Base-by-base conservation (phyloP, 2,113 vertebrate species). In the Perccottus glenii region DNA sequence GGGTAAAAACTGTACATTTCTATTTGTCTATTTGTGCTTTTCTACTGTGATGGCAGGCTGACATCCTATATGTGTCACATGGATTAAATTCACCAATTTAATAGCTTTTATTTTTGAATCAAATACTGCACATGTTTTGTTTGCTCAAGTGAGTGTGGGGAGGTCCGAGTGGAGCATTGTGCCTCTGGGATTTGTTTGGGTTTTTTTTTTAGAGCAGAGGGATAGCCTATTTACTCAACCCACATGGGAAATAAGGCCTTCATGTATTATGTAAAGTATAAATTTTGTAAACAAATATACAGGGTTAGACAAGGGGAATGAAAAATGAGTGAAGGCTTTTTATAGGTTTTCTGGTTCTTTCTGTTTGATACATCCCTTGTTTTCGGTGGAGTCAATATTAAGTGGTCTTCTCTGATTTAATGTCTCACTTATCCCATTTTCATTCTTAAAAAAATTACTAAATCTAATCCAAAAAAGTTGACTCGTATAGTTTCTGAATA, bases 221-320 rank as follows among this genome's bases (percentile, higher is more conserved):
- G 10, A 67, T 63, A 15, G 43, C 50, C 62, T 19, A 56, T 75
- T 64, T 56, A 6, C 46, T 5, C 43, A 66, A 78, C 9, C 12
- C 61, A 12, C 59, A 43, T 33, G 33, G 32, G 70, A 81, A 83
- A 81, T 67, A 57, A 49, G 11, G 0, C 49, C 46, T n/a, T 67
- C 59, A 80, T 80, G 62, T 73, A 68, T 71, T 65, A 71, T 76
- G 52, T 44, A 76, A 5, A 27, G 53, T 7, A 35, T 74, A 53
- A 77, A 59, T 63, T 60, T 66, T 42, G 16, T 58, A 69, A 70
- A 71, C 50, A 59, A 45, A 6, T 11, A 61, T 56, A 60, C 27
- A 8, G 42, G 42, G 42, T 43, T 6, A 43, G 19, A 27, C 19
- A 38, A 16, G 4, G 27, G 65, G 48, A 7, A 36, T 10, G 12